Base-by-base conservation (phyloP, 2,888 invertebrate species). In the Drosophila borborema region DNA sequence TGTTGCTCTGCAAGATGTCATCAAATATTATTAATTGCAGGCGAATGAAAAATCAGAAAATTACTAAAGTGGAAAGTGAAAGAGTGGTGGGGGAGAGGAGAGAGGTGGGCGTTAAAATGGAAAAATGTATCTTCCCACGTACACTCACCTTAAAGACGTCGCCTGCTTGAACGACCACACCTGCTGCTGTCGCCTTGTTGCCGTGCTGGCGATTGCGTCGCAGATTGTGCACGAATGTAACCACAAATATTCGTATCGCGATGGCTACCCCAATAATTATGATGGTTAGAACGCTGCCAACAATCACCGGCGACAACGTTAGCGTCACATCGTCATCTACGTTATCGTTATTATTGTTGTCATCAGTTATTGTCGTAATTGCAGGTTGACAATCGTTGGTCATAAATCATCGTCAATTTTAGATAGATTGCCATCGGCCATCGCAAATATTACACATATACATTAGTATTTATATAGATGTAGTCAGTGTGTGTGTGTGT, bases 271-370 rank as follows among this genome's bases (percentile, higher is more conserved):
- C 93, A 86, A 93, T 93, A 85, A 93, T 92, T 90, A 93, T 89
- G 87, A 93, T 91, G 81, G 93, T 93, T 76, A 93, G 84, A 65
- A 93, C 92, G 81, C 92, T 91, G 65, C 93, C 93, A 81, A 93
- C 91, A 82, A 93, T 89, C 79, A 93, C 92, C 72, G 93, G 93
- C 61, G 93, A 93, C 81, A 93, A 78, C 67, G 92, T 86, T 74
- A 93, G 82, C 67, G 92, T 91, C 78, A 89, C 91, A 81, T 93
- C 93, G 78, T 92, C 92, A 80, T 92, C 92, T 93, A 74, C 92
- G 74, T 73, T 73, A 53, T 66, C 63, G 53, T 64, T 64, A 55
- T 64, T 64, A 70, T 77, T 65, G 66, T 77, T 74, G 73, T 58
- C 73, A 65, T 74, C 65, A 59, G 72, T 64, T 61, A 59, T 72